Evolutionary conservation across 1,140 invertebrate genomes (phyloP).

Genomic region (Globodera ellingtonae): DNA sequence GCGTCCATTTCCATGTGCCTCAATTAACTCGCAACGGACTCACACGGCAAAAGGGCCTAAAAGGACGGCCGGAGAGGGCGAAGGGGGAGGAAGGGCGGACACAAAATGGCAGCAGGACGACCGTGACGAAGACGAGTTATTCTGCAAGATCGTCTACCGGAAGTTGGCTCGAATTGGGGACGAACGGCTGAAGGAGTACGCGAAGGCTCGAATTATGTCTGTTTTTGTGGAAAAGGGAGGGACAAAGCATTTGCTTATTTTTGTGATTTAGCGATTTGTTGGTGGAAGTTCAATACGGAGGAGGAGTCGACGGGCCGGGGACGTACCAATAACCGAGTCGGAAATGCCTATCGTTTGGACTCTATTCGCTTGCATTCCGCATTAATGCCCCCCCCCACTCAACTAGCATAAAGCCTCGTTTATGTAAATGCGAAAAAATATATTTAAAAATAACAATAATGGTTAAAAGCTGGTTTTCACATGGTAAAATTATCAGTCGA

Average conservation of each 20-base stretch:
- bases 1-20: neutral
- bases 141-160: neutral
- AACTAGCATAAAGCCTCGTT: too few relatives aligned
- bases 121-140: constrained; percentile 6
- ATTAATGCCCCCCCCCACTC: too few relatives aligned
- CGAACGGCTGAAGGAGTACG: constrained; percentile 6
- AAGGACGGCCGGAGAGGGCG: neutral
- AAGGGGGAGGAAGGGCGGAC: neutral
- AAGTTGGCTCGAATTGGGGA: neutral
- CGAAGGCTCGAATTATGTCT: constrained; percentile 4
- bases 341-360: too few relatives aligned
- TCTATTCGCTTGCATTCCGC: neutral
- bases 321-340: neutral
- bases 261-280: constrained; percentile 3
- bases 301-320: neutral
- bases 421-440: too few relatives aligned
- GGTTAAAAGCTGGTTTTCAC: too few relatives aligned
- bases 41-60: neutral
- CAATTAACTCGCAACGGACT: neutral
- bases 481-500: too few relatives aligned
- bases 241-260: too few relatives aligned
- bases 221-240: neutral
- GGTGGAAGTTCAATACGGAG: constrained; percentile 2
- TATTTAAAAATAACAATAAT: too few relatives aligned
- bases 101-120: constrained; percentile 3